phyloP scores from a whole-genome alignment of 2,888 invertebrate genomes.

The Eupelmus urozonus region DNA sequence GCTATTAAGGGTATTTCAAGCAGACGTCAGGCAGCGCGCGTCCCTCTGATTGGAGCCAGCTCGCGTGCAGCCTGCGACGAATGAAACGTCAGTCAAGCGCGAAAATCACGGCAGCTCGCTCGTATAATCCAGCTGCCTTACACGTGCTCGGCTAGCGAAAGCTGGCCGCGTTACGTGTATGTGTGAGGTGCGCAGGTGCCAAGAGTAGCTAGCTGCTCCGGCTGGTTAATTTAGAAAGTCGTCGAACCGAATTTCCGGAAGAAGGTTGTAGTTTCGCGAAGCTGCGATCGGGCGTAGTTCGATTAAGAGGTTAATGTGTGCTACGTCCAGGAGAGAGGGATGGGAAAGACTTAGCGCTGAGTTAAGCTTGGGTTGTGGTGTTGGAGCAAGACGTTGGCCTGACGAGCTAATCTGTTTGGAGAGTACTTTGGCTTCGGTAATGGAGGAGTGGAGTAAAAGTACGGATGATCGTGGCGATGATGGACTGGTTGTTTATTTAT shows the following conservation, averaged over 20 bases:
- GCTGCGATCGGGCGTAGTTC: not conserved
- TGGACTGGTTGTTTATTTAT: too few species aligned
- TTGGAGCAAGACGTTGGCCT: not conserved
- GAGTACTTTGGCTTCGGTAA: too few species aligned
- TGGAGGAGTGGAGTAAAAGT: too few species aligned
- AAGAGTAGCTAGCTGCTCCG: not conserved
- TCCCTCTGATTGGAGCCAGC: not conserved
- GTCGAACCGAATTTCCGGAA: not conserved
- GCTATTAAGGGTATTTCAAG: too few species aligned
- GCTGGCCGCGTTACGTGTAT: not conserved
- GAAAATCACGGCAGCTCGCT: slow-evolving; percentile 22
- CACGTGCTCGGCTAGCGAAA: not conserved
- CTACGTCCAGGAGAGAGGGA: not conserved
- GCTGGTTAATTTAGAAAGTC: slow-evolving; percentile 35
- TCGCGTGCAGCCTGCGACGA: not conserved
- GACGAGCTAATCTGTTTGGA: not conserved
- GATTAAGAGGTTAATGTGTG: not conserved
- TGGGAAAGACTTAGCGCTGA: not conserved
- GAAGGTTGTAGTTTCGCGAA: not conserved
- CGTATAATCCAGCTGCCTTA: not conserved
- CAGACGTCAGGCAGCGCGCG: not conserved
- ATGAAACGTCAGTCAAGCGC: slow-evolving; percentile 41
- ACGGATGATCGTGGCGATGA: too few species aligned
- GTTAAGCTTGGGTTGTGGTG: too few species aligned
- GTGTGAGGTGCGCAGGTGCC: not conserved